Conservation (phyloP, 2,113 vertebrate genomes). For the Delphinus delphis region DNA sequence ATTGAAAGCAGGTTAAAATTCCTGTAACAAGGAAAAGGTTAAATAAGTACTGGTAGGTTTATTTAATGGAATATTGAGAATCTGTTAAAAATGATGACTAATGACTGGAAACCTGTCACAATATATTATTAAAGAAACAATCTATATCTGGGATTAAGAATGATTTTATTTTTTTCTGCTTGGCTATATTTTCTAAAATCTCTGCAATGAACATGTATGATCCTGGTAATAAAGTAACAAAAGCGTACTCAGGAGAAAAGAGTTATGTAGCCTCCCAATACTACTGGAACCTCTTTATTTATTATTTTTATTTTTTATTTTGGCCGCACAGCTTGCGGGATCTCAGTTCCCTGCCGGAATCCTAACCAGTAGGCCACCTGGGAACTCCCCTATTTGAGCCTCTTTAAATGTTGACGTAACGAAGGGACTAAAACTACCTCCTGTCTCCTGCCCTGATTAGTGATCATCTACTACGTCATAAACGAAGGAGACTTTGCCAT, state of each 20-base stretch:
- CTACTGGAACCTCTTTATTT: background rate
- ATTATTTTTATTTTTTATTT: no score
- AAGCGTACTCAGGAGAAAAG: background rate
- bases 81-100: background rate
- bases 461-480: background rate
- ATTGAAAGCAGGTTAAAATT: background rate
- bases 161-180: constrained; percentile 9
- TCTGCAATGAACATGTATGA: background rate
- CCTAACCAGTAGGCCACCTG: no score
- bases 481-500: background rate
- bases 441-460: background rate
- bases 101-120: background rate
- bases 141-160: background rate
- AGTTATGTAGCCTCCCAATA: background rate
- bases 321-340: no score
- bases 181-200: constrained; percentile 38
- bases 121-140: background rate
- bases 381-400: background rate
- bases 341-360: no score
- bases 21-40: background rate
- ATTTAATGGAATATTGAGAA: background rate
- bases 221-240: background rate
- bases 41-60: background rate
- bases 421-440: background rate
- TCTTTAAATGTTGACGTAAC: background rate